Base-by-base conservation (phyloP, 1,140 invertebrate genomes). In the Lycorma delicatula region DNA sequence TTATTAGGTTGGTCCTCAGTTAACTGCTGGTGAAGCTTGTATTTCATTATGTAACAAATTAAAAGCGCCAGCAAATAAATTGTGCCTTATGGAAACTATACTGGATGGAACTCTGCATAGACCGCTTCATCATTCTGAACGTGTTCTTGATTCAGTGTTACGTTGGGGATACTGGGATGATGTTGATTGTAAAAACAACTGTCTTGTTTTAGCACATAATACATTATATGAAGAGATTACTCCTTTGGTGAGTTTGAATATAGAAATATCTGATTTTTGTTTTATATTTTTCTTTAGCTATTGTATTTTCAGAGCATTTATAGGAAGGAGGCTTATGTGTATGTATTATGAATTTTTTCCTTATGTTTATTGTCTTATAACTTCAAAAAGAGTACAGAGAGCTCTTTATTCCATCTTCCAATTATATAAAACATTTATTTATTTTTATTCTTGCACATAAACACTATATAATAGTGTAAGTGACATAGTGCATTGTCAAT, bases 131-230 rank as follows among this genome's bases (percentile, higher is more conserved):
- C 81, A 87, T 59, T 78, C 81, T 27, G 87, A 91, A 65, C 79
- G 83, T 54, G 79, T 94, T 11, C 73, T 91, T 9, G 79, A 81
- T 58, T 77, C 80, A 3, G 80, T 81, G 0, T 73, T 83, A 5
- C 77, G 82, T 38, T 95, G 91, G 91, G 81, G 86, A 0, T 86
- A 87, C 60, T 94, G 91, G 91, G 83, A 89, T 41, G 81, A 87
- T 47, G 77, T 79, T 3, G 87, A 91, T 69, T 75, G 88, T 16
- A 89, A 86, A 69, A 80, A 90, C 62, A 92, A 91, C 66, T 82
- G 84, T 64, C 72, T 93, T 12, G 72, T 90, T n/a, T 70, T 92
- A 6, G 83, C 74, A 54, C 70, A 71, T 18, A 79, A 80, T 60
- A 70, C 67, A 3, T 38, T 81, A 1, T 78, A 78, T 58, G 74